A percentile compares a stretch with the other conserved stretches of the same genome.
Evolutionary conservation across 2,888 invertebrate genomes (phyloP).

Genomic region (Heterodera filipjevi): DNA sequence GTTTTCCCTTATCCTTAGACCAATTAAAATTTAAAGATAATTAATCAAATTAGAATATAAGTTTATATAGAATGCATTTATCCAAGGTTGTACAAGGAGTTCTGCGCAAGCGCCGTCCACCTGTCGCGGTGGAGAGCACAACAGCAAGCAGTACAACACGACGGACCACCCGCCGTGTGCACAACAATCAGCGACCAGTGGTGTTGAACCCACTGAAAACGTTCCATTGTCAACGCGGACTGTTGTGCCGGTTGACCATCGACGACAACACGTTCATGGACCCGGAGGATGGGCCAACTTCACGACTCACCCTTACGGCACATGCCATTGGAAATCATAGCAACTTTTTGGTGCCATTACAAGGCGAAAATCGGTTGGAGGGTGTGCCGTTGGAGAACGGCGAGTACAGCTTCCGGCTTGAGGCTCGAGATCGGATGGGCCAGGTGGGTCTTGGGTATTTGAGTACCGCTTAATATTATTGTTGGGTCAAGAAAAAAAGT

Average conservation of each 20-base stretch:
- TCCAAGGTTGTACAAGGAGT: slow-evolving; percentile 30
- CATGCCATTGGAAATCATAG: slow-evolving; percentile 38
- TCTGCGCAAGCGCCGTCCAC: slow-evolving; percentile 18
- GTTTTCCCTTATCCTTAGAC: no score
- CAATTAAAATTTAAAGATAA: no score
- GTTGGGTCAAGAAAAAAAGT: no score
- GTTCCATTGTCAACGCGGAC: slow-evolving; percentile 47
- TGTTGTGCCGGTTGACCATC: slow-evolving; percentile 50
- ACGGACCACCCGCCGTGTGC: slow-evolving; percentile 35
- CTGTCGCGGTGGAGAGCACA: not conserved
- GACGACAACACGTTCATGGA: slow-evolving; percentile 58
- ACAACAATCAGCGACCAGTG: slow-evolving; percentile 27
- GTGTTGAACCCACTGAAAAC: slow-evolving; percentile 26
- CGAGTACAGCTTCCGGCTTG: slow-evolving; percentile 54
- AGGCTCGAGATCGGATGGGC: slow-evolving; percentile 51
- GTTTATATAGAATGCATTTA: not conserved
- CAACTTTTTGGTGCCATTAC: slow-evolving; percentile 36
- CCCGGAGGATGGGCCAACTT: slow-evolving; percentile 56
- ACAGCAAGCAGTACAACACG: slow-evolving; percentile 1
- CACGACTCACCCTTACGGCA: slow-evolving; percentile 46
- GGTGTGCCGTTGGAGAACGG: slow-evolving; percentile 56
- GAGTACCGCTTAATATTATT: not conserved
- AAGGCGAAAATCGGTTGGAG: slow-evolving; percentile 32
- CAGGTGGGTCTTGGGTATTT: slow-evolving; percentile 33
- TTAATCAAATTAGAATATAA: no score